phyloP scores from a whole-genome alignment of 2,113 vertebrate genomes.

The Gymnobelideus leadbeateri region DNA sequence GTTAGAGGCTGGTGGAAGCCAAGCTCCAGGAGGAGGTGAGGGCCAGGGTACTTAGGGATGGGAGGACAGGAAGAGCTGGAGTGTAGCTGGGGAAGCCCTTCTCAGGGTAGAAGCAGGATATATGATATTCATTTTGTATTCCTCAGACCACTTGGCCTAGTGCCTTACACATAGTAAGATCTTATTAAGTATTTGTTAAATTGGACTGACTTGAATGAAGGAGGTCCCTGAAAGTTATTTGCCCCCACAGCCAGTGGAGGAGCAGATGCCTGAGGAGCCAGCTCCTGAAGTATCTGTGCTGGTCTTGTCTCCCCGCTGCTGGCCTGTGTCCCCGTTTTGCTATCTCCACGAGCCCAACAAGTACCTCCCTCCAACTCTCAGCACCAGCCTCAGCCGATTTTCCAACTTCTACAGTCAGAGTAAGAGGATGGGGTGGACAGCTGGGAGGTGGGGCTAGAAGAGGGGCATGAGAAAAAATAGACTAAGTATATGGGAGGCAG shows the following conservation, averaged over 20 bases:
- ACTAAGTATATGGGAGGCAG: not conserved
- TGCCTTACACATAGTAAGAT: not conserved
- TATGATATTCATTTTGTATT: not conserved
- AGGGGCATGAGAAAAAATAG: not conserved
- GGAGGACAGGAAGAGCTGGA: not conserved
- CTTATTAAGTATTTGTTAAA: not conserved
- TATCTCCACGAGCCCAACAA: constrained; percentile 86
- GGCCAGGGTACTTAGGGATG: not conserved
- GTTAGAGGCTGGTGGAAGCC: not conserved
- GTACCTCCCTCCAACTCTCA: constrained; percentile 87
- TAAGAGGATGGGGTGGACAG: constrained; percentile 82
- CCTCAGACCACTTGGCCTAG: not conserved
- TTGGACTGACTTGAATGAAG: not conserved
- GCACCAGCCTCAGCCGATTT: constrained; percentile 88
- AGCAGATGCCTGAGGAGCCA: constrained; percentile 78
- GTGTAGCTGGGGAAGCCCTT: not conserved
- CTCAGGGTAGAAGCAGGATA: not conserved
- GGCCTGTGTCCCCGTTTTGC: constrained; percentile 89
- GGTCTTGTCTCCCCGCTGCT: constrained; percentile 92
- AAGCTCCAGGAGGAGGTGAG: rapidly evolving
- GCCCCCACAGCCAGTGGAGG: constrained; percentile 46
- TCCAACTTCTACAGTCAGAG: constrained; percentile 92
- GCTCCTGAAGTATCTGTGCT: constrained; percentile 88
- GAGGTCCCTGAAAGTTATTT: constrained; percentile 57
- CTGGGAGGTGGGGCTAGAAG: not conserved